phyloP scores from a whole-genome alignment of 2,888 invertebrate genomes.

The Prosopocoilus inquinatus region DNA sequence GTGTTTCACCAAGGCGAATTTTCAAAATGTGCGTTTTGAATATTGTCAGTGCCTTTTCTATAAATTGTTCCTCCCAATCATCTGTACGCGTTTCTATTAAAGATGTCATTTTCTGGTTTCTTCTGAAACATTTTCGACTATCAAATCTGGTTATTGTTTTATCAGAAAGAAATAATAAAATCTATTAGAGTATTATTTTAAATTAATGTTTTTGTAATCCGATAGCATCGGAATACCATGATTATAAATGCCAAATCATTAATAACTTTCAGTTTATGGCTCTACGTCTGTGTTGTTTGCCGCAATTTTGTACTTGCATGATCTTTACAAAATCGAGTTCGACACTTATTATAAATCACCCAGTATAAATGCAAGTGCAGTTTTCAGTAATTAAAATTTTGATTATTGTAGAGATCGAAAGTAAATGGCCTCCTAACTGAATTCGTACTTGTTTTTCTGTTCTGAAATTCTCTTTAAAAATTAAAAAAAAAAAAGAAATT shows the following conservation, averaged over 20 bases:
- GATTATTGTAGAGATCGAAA: not conserved
- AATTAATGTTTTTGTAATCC: too few species aligned
- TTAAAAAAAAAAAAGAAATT: not conserved
- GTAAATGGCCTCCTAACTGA: not conserved
- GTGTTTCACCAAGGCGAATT: constrained; percentile 54
- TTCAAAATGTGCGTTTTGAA: constrained; percentile 66
- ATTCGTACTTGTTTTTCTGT: not conserved
- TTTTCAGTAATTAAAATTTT: not conserved
- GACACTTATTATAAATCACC: not conserved
- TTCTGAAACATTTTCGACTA: not conserved
- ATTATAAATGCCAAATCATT: too few species aligned
- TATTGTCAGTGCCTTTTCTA: constrained; percentile 57
- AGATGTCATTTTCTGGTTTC: not conserved
- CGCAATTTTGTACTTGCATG: too few species aligned
- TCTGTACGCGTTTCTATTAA: constrained; percentile 14
- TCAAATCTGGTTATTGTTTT: too few species aligned
- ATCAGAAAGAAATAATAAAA: not conserved
- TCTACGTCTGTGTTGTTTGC: too few species aligned
- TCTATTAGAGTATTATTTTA: too few species aligned
- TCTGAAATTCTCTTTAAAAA: not conserved
- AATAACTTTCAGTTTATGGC: too few species aligned
- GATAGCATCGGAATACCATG: too few species aligned
- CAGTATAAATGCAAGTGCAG: not conserved
- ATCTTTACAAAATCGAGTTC: too few species aligned
- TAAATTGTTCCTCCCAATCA: constrained; percentile 62